Evolutionary conservation across 2,113 vertebrate genomes (phyloP), one percentile per base, ranked within the genome.

Genomic region (Tenrec ecaudatus): DNA sequence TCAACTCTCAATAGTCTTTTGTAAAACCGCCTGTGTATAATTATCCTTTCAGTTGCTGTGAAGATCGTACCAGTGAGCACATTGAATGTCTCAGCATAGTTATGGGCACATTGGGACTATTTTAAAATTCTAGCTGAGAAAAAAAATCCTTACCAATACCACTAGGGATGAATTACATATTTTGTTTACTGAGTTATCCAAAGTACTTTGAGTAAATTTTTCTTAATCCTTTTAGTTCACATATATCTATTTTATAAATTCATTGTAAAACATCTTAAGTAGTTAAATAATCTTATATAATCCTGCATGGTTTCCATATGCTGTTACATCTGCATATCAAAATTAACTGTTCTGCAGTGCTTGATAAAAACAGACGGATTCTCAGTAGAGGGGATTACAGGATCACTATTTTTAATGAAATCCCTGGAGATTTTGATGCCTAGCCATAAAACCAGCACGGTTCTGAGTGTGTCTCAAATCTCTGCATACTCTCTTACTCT

Each of bases 401-500:
- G 2, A 7, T 60, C 43, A 91, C 81, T 91, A 33, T 47, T 85
- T 92, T 91, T 89, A 40, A 86, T 66, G 76, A 58, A 66, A 66
- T 75, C 19, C 29, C 75, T 95, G 5, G 10, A 89, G 29, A 71
- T 89, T 89, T 94, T 91, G 43, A 33, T 58, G 79, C 11, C 4
- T 23, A 90, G 47, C 60, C 29, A 57, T 36, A 86, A 81, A 90
- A 10, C 78, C 62, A 82, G 11, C 40, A 82, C 15, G 20, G 2
- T 40, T 68, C 77, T 66, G 64, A 89, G 36, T 82, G 40, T 71
- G 38, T 27, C 25, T 92, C 38, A 19, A 53, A 93, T 76, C 0
- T 47, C 20, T 76, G 15, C 4, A 12, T 33, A 47, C 73, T 9
- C 4, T 89, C 82, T 84, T 43, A 53, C 33, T 43, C 38, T 15